Conservation (phyloP, 1,140 invertebrate genomes). For the Orchestia grillus region DNA sequence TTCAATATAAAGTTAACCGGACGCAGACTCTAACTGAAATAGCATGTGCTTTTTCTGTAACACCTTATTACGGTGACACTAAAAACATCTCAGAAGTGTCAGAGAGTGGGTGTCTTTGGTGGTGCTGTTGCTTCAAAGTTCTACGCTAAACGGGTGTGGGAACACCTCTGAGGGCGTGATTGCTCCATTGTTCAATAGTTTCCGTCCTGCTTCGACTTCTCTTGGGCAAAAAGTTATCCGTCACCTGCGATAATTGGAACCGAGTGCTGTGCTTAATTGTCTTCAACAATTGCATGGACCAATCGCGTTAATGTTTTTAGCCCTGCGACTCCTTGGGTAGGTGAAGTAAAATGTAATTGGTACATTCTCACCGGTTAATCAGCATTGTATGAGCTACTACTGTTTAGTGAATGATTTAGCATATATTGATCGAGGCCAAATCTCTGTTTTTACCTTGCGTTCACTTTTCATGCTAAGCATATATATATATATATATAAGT, state of each 20-base stretch:
- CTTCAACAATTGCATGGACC: not conserved
- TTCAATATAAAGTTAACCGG: not conserved
- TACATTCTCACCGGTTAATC: not conserved
- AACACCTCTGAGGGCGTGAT: not conserved
- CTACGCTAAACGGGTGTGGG: constrained; percentile 17
- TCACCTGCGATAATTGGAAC: constrained; percentile 25
- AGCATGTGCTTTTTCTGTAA: not conserved
- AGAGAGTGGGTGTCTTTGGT: not conserved
- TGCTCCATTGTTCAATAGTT: constrained; percentile 41
- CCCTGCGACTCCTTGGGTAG: not conserved
- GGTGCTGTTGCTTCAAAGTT: not conserved
- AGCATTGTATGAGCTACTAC: not conserved
- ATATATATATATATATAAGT: no score
- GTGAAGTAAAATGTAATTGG: not conserved
- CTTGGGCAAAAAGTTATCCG: constrained; percentile 4
- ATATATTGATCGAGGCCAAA: no score
- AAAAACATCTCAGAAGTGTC: not conserved
- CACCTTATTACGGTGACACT: not conserved
- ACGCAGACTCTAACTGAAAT: not conserved
- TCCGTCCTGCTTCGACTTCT: not conserved
- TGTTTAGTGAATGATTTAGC: not conserved
- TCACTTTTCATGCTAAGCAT: no score
- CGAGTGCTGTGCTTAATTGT: not conserved
- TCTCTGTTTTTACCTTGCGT: no score
- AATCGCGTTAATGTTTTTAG: not conserved